Evolutionary conservation across 2,888 invertebrate genomes (phyloP), one percentile per base, ranked within the genome.

Genomic region (Leptopilina myrica): DNA sequence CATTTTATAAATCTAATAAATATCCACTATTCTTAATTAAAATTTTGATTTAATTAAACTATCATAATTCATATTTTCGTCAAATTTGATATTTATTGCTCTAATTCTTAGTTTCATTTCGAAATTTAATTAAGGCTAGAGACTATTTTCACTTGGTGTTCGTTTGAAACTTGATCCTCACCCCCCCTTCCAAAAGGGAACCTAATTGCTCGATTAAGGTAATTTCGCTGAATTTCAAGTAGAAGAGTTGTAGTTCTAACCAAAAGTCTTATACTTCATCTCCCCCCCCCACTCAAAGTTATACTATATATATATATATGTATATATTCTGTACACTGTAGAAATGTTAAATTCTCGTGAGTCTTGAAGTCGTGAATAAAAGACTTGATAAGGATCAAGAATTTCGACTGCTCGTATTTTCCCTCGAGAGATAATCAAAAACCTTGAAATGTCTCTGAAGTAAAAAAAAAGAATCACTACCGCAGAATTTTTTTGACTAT

Each of bases 131-230:
- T 73, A 73, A 73, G 33, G n/a, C 14, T 56, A 6, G 49, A 49
- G 33, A 56, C 69, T 56, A 53, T 33, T 73, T 69, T 69, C 67
- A 49, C 49, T 20, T 49, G 14, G 46, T 11, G 20, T 20, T 67
- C 49, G 20, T 49, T 20, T 67, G 67, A 73, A 73, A 73, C 14
- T 73, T 49, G 69, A 73, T 53, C 53, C 69, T 3, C 26, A n/a
- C 33, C 53, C 69, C 9, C 46, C 14, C 33, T 20, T 53, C 12
- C 14, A 8, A 8, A 73, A 53, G 33, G 69, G 33, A 73, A 73
- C 53, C 69, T 73, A 73, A 53, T 73, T 73, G 69, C 69, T 73
- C 53, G 69, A 73, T 73, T 73, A 73, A 73, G 26, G 20, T 14
- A 33, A 5, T 73, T 53, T 56, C 14, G 3, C 7, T 73, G 20